phyloP scores from a whole-genome alignment of 2,888 invertebrate species.

The Chymomyza amoena region DNA sequence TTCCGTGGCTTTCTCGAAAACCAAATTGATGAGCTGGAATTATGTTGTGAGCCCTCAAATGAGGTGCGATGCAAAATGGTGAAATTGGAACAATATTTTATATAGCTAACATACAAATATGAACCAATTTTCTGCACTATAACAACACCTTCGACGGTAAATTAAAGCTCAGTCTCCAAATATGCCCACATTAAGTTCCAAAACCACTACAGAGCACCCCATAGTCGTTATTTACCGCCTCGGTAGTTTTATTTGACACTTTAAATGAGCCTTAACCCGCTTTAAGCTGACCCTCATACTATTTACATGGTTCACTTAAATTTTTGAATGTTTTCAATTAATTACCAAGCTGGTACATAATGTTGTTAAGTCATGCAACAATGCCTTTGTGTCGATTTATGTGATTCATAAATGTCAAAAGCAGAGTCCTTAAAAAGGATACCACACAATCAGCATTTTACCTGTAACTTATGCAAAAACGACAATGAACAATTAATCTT shows the following conservation, averaged over 20 bases:
- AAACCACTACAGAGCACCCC: too few species aligned
- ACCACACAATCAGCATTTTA: constrained; percentile 5
- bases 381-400: constrained; percentile 51
- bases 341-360: constrained; percentile 9
- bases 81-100: too few species aligned
- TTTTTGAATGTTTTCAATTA: neutral
- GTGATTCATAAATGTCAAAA: constrained; percentile 67
- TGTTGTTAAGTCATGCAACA: constrained; percentile 26
- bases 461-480: constrained; percentile 28
- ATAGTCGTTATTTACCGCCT: too few species aligned
- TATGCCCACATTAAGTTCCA: too few species aligned
- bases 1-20: too few species aligned
- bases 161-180: too few species aligned
- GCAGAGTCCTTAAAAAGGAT: constrained; percentile 33
- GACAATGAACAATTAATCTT: constrained; percentile 50
- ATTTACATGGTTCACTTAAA: neutral
- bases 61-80: too few species aligned
- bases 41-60: too few species aligned
- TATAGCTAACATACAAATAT: too few species aligned
- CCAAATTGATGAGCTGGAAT: too few species aligned
- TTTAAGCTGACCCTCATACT: neutral
- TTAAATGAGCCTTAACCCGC: neutral
- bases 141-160: too few species aligned
- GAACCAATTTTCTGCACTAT: too few species aligned
- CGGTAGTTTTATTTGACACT: neutral